Conservation (phyloP, 2,797 vertebrate species). For the Takifugu ocellatus region DNA sequence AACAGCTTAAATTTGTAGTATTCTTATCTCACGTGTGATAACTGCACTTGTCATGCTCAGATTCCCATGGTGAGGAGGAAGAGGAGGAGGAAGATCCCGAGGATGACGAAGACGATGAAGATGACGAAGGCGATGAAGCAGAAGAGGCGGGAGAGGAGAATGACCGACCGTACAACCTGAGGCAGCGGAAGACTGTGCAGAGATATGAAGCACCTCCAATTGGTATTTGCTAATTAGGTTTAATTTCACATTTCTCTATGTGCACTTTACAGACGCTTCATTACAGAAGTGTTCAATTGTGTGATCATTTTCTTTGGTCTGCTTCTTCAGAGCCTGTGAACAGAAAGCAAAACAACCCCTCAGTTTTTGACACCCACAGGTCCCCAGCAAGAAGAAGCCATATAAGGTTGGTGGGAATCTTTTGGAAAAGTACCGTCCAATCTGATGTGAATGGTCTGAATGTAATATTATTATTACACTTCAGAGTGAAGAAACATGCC, state of each 20-base stretch:
- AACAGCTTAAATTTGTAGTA: background rate
- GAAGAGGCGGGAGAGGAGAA: constrained; percentile 95
- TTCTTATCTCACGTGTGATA: constrained; percentile 5
- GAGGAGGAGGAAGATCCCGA: constrained; percentile 80
- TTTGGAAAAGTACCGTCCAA: no score
- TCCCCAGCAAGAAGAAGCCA: constrained; percentile 99
- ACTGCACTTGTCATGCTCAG: constrained; percentile 57
- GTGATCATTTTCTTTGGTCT: constrained; percentile 1
- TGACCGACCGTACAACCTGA: constrained; percentile 93
- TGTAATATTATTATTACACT: constrained; percentile 11
- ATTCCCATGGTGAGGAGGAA: constrained; percentile 87
- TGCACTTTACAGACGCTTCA: background rate
- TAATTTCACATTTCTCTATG: no score
- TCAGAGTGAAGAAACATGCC: constrained; percentile 97
- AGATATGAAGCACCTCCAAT: constrained; percentile 97
- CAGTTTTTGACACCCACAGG: constrained; percentile 95
- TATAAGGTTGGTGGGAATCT: constrained; percentile 81
- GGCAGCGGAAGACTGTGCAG: constrained; percentile 97
- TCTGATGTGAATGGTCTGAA: background rate
- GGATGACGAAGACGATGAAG: constrained; percentile 64
- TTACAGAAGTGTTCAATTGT: background rate
- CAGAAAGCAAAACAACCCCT: constrained; percentile 93
- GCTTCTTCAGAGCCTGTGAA: constrained; percentile 88
- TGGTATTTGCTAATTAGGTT: constrained; percentile 66
- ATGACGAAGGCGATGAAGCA: constrained; percentile 88